Evolutionary conservation across 2,888 invertebrate genomes (phyloP).

Genomic region (Oegoconia quadripuncta): DNA sequence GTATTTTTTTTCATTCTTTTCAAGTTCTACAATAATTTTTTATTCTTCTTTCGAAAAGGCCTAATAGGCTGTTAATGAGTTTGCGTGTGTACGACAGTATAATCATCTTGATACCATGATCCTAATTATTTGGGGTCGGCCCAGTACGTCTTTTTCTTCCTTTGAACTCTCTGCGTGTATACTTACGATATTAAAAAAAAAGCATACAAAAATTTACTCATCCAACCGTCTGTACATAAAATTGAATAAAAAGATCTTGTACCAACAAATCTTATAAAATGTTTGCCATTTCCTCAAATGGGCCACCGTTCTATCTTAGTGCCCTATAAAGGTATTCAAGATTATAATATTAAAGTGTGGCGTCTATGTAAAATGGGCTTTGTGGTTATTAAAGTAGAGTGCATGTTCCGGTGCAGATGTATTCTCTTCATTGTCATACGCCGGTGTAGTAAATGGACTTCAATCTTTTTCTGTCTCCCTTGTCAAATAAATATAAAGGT

Average conservation of each 20-base stretch:
- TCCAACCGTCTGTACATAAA: slow-evolving; percentile 17
- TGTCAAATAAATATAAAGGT: slow-evolving; percentile 7
- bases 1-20: no score
- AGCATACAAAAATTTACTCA: not conserved
- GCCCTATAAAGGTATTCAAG: slow-evolving; percentile 43
- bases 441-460: slow-evolving; percentile 9
- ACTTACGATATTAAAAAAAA: not conserved
- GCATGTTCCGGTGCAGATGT: slow-evolving; percentile 4
- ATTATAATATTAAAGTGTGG: slow-evolving; percentile 40
- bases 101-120: not conserved
- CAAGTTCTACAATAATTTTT: no score
- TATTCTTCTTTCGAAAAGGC: no score
- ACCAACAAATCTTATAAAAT: slow-evolving; percentile 37
- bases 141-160: not conserved
- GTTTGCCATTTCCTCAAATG: slow-evolving; percentile 42
- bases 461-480: slow-evolving; percentile 12
- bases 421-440: slow-evolving; percentile 15
- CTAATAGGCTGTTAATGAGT: no score
- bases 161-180: not conserved
- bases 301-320: slow-evolving; percentile 39
- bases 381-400: slow-evolving; percentile 18
- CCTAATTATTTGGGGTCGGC: not conserved
- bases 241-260: slow-evolving; percentile 25
- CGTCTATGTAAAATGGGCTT: slow-evolving; percentile 18
- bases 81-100: no score